Conservation (phyloP, 2,113 vertebrate genomes). For the Clarias magur region DNA sequence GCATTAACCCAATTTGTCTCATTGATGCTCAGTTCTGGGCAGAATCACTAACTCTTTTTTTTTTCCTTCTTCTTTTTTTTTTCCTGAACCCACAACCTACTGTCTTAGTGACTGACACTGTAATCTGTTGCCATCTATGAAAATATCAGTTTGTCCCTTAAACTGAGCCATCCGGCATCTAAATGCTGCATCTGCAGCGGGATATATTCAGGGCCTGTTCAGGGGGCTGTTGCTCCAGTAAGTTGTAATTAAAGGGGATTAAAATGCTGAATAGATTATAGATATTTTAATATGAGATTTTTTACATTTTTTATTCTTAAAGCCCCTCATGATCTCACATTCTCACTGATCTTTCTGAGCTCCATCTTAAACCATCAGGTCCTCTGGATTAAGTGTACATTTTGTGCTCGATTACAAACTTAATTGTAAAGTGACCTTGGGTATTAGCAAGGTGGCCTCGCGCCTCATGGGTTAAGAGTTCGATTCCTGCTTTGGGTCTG, state of each 20-base stretch:
- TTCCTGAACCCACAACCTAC: conserved; percentile 43
- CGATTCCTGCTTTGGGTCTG: too few species aligned
- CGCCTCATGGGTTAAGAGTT: too few species aligned
- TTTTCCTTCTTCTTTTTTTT: not conserved
- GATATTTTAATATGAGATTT: not conserved
- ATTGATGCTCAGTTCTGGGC: conserved; percentile 44
- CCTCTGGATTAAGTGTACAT: not conserved
- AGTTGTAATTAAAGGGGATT: not conserved
- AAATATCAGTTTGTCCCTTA: conserved; percentile 36
- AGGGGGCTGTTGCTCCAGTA: not conserved
- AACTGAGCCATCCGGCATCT: conserved; percentile 20
- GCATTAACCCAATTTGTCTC: conserved; percentile 45
- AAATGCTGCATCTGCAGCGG: not conserved
- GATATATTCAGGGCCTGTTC: not conserved
- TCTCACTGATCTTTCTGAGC: not conserved
- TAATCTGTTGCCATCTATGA: conserved; percentile 38
- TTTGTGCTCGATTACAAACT: not conserved
- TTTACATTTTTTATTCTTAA: not conserved
- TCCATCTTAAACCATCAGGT: not conserved
- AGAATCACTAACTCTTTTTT: conserved; percentile 11
- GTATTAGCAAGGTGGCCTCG: not conserved
- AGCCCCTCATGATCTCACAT: not conserved
- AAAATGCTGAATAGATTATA: not conserved
- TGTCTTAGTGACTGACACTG: conserved; percentile 38
- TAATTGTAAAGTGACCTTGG: not conserved